Evolutionary conservation across 2,113 vertebrate genomes (phyloP).

Genomic region (Melanostigma gelatinosum): DNA sequence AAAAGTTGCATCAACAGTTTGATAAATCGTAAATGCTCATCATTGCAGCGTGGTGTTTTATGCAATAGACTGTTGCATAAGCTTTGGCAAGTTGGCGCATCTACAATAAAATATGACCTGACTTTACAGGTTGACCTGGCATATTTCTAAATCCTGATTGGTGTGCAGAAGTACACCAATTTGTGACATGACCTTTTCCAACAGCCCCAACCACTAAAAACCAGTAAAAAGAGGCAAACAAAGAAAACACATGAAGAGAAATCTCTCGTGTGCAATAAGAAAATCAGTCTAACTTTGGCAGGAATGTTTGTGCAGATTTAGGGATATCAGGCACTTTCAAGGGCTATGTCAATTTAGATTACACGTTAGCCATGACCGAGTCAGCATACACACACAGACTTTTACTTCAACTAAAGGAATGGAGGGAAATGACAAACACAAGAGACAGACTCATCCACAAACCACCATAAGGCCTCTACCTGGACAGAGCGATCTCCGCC

Average conservation of each 20-base stretch:
- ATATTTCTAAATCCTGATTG: too few species aligned
- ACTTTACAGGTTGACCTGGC: too few species aligned
- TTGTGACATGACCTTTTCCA: not conserved
- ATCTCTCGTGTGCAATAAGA: too few species aligned
- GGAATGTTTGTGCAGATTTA: not conserved
- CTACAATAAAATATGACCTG: too few species aligned
- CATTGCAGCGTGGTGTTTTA: too few species aligned
- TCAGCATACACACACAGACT: not conserved
- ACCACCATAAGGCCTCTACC: conserved; percentile 79
- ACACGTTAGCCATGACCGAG: not conserved
- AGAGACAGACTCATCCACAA: not conserved
- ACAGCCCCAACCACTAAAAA: too few species aligned
- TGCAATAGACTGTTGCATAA: too few species aligned
- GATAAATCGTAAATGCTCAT: too few species aligned
- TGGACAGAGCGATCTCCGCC: conserved; percentile 93
- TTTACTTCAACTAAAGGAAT: not conserved
- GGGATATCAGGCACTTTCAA: not conserved
- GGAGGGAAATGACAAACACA: not conserved
- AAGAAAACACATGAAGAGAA: not conserved
- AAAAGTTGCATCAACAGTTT: too few species aligned
- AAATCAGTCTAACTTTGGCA: not conserved
- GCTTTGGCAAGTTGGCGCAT: too few species aligned
- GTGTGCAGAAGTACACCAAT: too few species aligned
- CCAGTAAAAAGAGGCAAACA: not conserved
- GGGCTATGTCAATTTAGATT: not conserved